Evolutionary conservation across 37 sponge, comb jelly and placozoan genomes (phyloP), one percentile per base, ranked within the genome.

Genomic region (Crambe crambe): DNA sequence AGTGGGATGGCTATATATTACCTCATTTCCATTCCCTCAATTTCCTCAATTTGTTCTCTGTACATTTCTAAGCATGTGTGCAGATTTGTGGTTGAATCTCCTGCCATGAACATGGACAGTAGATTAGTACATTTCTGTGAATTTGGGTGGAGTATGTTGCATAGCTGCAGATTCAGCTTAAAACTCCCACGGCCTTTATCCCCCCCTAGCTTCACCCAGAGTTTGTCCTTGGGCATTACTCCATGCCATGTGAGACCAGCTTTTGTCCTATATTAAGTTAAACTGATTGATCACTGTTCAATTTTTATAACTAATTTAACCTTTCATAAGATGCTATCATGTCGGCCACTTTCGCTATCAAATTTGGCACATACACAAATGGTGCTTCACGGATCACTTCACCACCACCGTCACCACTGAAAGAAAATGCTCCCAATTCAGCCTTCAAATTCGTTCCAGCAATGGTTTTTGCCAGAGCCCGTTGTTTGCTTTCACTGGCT

Each of bases 211-310:
- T 80, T 80, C 20, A 77, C 6, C 78, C 78, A 77, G 2, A 86
- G 27, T 34, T 86, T 80, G 69, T 65, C 68, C 10, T 32, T 26
- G 6, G 80, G 80, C n/a, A 86, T 86, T 32, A 74, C 66, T 32
- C 80, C 69, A 37, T 80, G 80, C 80, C 80, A 86, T 12, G 87
- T 86, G 27, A 86, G 58, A 31, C 69, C 73, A 70, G 4, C 26
- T 23, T 17, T 1, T 57, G 71, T 21, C 41, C 60, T 80, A 39
- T 5, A 17, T 1, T 21, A 4, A 41, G 65, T 43, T n/a, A n/a
- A n/a, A n/a, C n/a, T n/a, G n/a, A n/a, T n/a, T 40, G 15, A 12
- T 41, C 9, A 4, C n/a, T 41, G 31, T 8, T 64, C 17, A 27
- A 21, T 47, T 27, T 12, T 25, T n/a, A 29, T 58, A 32, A 74